Evolutionary conservation across 2,113 vertebrate species (phyloP).

Genomic region (Petrocephalus microphthalmus): DNA sequence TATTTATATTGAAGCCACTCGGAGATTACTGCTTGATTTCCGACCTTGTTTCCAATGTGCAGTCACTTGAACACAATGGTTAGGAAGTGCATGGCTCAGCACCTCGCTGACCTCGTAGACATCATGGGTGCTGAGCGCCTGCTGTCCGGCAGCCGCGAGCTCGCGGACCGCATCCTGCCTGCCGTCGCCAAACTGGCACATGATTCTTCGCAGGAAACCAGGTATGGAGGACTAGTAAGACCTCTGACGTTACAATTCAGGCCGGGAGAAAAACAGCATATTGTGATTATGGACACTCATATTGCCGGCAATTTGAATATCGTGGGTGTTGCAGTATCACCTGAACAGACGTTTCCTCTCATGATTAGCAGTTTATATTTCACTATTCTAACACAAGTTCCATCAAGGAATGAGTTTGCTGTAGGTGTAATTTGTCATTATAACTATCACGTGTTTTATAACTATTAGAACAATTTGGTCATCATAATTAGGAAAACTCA

Average conservation of each 20-base stretch:
- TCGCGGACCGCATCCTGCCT: slow-evolving; percentile 73
- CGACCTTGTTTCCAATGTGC: neutral
- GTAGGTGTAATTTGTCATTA: neutral
- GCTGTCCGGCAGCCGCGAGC: slow-evolving; percentile 65
- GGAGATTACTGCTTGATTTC: neutral
- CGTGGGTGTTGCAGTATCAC: neutral
- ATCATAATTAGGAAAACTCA: no score
- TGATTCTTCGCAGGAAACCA: slow-evolving; percentile 84
- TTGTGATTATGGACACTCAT: neutral
- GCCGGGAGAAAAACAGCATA: neutral
- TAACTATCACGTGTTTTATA: neutral
- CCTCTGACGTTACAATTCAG: neutral
- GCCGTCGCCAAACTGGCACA: slow-evolving; percentile 73
- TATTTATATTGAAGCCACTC: neutral
- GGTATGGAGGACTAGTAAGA: slow-evolving; percentile 53
- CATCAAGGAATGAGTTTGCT: neutral
- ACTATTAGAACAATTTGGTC: neutral
- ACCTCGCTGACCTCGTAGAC: slow-evolving; percentile 69
- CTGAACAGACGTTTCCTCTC: neutral
- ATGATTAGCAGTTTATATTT: neutral
- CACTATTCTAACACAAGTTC: neutral
- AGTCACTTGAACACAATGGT: slow-evolving; percentile 83
- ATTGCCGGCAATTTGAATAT: neutral
- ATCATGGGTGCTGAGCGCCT: slow-evolving; percentile 68
- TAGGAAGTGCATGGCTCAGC: slow-evolving; percentile 78